phyloP scores from a whole-genome alignment of 2,888 invertebrate genomes.

The Mechanitis mazaeus region DNA sequence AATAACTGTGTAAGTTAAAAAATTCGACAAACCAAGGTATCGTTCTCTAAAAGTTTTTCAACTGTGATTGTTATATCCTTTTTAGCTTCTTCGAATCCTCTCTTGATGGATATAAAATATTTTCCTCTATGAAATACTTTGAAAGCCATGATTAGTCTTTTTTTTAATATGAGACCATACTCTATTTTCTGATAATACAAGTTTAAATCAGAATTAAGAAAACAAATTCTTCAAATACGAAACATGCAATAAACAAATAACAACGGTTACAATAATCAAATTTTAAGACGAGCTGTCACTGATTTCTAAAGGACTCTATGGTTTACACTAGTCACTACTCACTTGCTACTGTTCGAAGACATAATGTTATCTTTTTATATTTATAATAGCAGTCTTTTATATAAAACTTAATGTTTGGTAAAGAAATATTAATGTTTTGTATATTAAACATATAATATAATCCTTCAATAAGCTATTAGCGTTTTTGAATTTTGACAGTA shows the following conservation, averaged over 20 bases:
- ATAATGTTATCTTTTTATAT: too few species aligned
- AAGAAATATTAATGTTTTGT: too few species aligned
- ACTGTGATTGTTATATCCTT: constrained; percentile 62
- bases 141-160: constrained; percentile 38
- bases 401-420: too few species aligned
- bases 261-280: too few species aligned
- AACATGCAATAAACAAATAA: too few species aligned
- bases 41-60: constrained; percentile 65
- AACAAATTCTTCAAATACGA: not conserved
- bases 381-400: too few species aligned
- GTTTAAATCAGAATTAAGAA: not conserved
- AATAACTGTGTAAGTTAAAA: constrained; percentile 7
- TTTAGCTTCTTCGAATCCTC: constrained; percentile 65
- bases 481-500: not conserved
- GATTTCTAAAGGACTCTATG: too few species aligned
- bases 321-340: too few species aligned
- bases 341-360: too few species aligned
- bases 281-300: too few species aligned
- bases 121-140: constrained; percentile 64
- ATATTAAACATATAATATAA: too few species aligned
- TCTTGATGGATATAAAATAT: constrained; percentile 67
- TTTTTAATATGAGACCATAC: constrained; percentile 2
- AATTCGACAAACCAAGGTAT: constrained; percentile 55
- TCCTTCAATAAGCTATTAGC: too few species aligned
- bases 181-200: not conserved